Evolutionary conservation across 2,797 vertebrate genomes (phyloP), one percentile per base, ranked within the genome.

Genomic region (Scleropages formosus): DNA sequence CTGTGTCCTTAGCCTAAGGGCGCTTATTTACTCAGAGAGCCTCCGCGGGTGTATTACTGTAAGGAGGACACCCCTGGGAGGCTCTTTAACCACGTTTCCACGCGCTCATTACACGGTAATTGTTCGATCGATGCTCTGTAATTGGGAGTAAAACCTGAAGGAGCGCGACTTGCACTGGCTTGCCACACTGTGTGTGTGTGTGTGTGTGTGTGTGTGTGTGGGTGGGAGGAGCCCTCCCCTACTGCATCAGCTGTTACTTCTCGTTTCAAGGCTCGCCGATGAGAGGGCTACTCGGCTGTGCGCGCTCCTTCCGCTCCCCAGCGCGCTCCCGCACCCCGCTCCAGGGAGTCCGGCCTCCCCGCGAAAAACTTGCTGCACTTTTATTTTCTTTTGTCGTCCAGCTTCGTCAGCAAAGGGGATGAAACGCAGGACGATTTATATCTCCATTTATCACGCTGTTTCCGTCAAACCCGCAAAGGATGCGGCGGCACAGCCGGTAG

Each of bases 211-310:
- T n/a, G n/a, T n/a, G n/a, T n/a, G n/a, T n/a, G n/a, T n/a, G n/a
- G n/a, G n/a, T n/a, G n/a, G n/a, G n/a, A n/a, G n/a, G n/a, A 88
- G 59, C 74, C 65, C 80, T 67, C 74, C 78, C 80, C 76, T 80
- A 77, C 82, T 84, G 81, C 87, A 86, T 89, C 89, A 89, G 89
- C 91, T 92, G 88, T 81, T 94, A 83, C 88, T 92, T 90, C 87
- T 88, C 91, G 91, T 94, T 94, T 92, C 91, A 92, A 84, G 89
- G 88, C 87, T 94, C 86, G 88, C 83, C 86, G 85, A 80, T 89
- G 89, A 91, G 91, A 92, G 86, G 92, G 87, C 84, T 80, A n/a
- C n/a, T n/a, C n/a, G n/a, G n/a, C n/a, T n/a, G n/a, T n/a, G n/a
- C n/a, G n/a, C n/a, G n/a, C n/a, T n/a, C n/a, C n/a, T n/a, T n/a